Evolutionary conservation across 2,888 invertebrate species (phyloP).

Genomic region (Megaustenia siamemsis): DNA sequence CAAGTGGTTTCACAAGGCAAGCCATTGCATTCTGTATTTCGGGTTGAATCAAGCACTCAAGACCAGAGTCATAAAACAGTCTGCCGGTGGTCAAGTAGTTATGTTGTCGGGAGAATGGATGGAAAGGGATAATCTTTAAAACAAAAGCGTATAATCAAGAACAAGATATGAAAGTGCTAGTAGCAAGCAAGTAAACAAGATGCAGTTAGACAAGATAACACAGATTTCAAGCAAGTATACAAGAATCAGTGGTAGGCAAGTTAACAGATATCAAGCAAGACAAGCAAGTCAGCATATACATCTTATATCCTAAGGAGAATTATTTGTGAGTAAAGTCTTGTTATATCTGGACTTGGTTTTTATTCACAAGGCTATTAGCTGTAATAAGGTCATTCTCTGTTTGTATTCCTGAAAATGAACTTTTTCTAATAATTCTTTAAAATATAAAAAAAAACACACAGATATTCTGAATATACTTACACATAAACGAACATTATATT

Average conservation of each 20-base stretch:
- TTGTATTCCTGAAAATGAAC: neutral
- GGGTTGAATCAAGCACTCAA: slow-evolving; percentile 51
- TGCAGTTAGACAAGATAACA: neutral
- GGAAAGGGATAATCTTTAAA: slow-evolving; percentile 41
- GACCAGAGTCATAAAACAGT: slow-evolving; percentile 42
- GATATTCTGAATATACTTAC: no score
- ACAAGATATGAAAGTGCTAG: slow-evolving; percentile 43
- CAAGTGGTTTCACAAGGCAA: slow-evolving; percentile 58
- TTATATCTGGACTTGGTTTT: slow-evolving; percentile 10
- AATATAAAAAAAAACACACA: no score
- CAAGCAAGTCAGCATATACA: slow-evolving; percentile 48
- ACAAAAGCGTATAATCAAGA: slow-evolving; percentile 38
- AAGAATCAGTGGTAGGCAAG: neutral
- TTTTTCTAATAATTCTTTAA: no score
- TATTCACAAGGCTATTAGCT: slow-evolving; percentile 13
- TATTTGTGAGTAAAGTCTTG: slow-evolving; percentile 18
- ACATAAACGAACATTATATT: no score
- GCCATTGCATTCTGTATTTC: slow-evolving; percentile 42
- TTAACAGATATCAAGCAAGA: slow-evolving; percentile 36
- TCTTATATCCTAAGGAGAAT: slow-evolving; percentile 43
- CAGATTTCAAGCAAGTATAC: slow-evolving; percentile 43
- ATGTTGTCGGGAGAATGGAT: slow-evolving; percentile 45
- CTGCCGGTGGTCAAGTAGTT: slow-evolving; percentile 50
- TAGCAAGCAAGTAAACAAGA: slow-evolving; percentile 38
- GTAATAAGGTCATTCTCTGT: neutral